These are phyloP conservation scores for Polietes domitor DNA, from an alignment of 2,888 invertebrate species.

Conservation along the genomic window DNA sequence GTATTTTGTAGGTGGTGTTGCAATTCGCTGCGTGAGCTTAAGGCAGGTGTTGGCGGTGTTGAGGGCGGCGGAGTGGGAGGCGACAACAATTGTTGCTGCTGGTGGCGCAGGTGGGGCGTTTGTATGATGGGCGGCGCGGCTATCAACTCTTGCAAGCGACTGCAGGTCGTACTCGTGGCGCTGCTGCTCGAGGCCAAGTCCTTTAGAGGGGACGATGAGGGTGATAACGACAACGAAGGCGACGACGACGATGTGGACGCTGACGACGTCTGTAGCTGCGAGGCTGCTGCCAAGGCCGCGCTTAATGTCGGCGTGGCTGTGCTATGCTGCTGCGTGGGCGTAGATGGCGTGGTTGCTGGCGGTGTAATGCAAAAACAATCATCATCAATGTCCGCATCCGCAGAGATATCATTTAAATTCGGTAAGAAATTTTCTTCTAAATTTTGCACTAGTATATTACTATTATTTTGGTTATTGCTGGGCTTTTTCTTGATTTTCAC, in stretches of 20 bases:
- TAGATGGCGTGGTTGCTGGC: conserved; percentile 68
- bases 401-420: conserved; percentile 21
- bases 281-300: conserved; percentile 43
- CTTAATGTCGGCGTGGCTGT: conserved; percentile 67
- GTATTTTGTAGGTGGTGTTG: conserved; percentile 57
- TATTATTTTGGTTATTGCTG: conserved; percentile 42
- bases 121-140: conserved; percentile 74
- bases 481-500: conserved; percentile 81
- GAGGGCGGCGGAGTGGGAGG: conserved; percentile 66
- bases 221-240: conserved; percentile 34
- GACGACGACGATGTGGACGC: conserved; percentile 30
- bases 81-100: conserved; percentile 70
- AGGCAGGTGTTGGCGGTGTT: conserved; percentile 64
- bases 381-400: conserved; percentile 62
- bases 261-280: conserved; percentile 24
- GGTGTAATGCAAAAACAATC: conserved; percentile 56
- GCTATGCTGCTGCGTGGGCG: conserved; percentile 62
- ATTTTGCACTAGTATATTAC: conserved; percentile 55
- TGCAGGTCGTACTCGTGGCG: conserved; percentile 69
- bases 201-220: conserved; percentile 31
- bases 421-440: conserved; percentile 60
- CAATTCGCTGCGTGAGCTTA: conserved; percentile 44
- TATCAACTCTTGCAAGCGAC: conserved; percentile 79
- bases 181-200: conserved; percentile 63
- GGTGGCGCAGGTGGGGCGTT: conserved; percentile 68